Base-by-base conservation (phyloP, 2,113 vertebrate species). In the Trinectes maculatus region DNA sequence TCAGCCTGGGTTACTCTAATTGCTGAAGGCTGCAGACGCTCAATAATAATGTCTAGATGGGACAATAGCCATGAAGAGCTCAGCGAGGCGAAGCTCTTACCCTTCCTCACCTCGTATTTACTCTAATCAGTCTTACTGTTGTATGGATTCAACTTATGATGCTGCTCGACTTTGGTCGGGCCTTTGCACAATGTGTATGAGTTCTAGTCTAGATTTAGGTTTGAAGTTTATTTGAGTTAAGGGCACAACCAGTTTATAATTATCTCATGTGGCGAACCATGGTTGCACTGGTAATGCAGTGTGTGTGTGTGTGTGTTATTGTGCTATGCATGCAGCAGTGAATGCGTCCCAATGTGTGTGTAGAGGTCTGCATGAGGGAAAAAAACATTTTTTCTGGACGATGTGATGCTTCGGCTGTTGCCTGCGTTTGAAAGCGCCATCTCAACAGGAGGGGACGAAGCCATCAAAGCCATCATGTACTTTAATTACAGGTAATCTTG, bases 401-500 rank as follows among this genome's bases (percentile, higher is more conserved):
- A 74, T 42, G 70, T 71, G 56, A 85, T 70, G 79, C 74, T 62
- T 63, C 39, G 28, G 44, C 74, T 79, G 75, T 59, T 60, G 65
- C 60, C 56, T 8, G 74, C 79, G 65, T 88, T 85, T 76, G 77
- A 86, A 87, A 82, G 79, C 15, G 53, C 78, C 82, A 75, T 92
- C 85, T 90, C 90, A 52, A 84, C 87, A 57, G 91, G 89, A 85
- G 91, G 85, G 77, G 82, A 77, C 52, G 48, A 6, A 73, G 85
- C 89, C 82, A 91, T 92, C 88, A 89, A 87, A 87, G 90, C 92
- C 87, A 91, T 92, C 89, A 87, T 92, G 91, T 89, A 89, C 89
- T 92, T 93, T 93, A 92, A 94, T 92, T 93, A 92, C 89, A 93
- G 91, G 91, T 93, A 92, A 93, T 92, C 86, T 85, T 55, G 80